These are phyloP conservation scores for Ceratitis capitata DNA, from an alignment of 1,140 invertebrate species.

Conservation along the genomic window DNA sequence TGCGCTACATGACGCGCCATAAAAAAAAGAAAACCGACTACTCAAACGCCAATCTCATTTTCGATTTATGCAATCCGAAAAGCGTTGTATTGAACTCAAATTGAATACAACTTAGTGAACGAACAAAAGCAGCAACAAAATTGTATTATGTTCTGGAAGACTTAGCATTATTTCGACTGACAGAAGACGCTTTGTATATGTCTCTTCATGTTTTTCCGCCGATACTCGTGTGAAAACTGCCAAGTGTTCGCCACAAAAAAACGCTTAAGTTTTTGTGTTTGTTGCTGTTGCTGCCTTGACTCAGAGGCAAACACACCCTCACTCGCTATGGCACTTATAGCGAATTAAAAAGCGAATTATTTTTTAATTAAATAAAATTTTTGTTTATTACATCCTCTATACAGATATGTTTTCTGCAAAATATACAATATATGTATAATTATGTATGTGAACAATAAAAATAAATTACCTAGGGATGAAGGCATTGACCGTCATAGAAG, in stretches of 20 bases:
- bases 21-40: background rate
- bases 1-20: background rate
- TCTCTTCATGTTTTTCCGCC: too few species aligned
- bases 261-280: background rate
- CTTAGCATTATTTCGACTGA: too few species aligned
- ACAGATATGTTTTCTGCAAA: too few species aligned
- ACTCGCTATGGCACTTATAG: background rate
- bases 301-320: background rate
- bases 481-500: background rate
- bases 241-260: background rate
- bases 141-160: too few species aligned
- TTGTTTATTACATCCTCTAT: too few species aligned
- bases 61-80: background rate
- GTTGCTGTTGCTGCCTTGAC: background rate
- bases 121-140: background rate
- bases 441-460: background rate
- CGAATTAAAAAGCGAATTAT: background rate
- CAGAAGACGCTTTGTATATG: too few species aligned
- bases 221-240: conserved; percentile 3
- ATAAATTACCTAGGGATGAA: background rate
- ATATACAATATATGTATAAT: too few species aligned
- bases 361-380: too few species aligned
- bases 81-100: conserved; percentile 39
- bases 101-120: conserved; percentile 43
- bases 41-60: background rate